A percentile compares a stretch with the other conserved stretches of the same genome.
Conservation (phyloP, 2,113 vertebrate species). For the Neopipo cinnamomea region DNA sequence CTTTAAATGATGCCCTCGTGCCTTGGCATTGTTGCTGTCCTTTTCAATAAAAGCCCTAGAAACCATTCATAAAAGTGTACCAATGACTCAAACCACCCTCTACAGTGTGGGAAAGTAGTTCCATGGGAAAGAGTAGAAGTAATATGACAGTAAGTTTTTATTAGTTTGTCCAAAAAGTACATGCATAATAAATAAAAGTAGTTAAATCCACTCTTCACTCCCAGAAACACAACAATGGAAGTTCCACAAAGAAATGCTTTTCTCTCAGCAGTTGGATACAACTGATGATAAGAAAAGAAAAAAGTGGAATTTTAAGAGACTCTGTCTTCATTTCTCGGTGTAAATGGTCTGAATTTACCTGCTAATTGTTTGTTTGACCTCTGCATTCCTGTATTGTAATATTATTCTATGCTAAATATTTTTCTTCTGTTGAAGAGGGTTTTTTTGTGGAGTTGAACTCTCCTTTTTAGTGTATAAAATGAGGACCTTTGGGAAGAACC, state of each 20-base stretch:
- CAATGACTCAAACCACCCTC: background rate
- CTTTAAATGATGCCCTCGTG: background rate
- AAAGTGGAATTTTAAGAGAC: background rate
- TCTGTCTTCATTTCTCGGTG: background rate
- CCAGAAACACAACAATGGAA: background rate
- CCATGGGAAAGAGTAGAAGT: background rate
- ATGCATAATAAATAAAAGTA: background rate
- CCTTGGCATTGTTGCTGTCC: background rate
- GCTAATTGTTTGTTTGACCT: background rate
- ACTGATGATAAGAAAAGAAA: background rate
- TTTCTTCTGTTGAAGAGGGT: background rate
- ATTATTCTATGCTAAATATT: background rate
- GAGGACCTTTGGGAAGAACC: background rate
- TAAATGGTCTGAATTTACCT: background rate
- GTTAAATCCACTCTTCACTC: background rate
- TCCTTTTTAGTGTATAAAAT: background rate
- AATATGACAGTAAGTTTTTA: background rate
- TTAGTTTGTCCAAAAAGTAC: background rate
- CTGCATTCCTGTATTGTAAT: background rate
- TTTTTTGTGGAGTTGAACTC: background rate
- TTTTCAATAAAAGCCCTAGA: background rate
- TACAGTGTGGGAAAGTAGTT: background rate
- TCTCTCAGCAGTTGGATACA: background rate
- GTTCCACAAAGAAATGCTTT: background rate
- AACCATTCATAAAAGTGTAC: background rate